Percentiles rank a stretch among this genome's conserved stretches.
Evolutionary conservation across 2,888 invertebrate species (phyloP).

Genomic region (Amitus sp.): DNA sequence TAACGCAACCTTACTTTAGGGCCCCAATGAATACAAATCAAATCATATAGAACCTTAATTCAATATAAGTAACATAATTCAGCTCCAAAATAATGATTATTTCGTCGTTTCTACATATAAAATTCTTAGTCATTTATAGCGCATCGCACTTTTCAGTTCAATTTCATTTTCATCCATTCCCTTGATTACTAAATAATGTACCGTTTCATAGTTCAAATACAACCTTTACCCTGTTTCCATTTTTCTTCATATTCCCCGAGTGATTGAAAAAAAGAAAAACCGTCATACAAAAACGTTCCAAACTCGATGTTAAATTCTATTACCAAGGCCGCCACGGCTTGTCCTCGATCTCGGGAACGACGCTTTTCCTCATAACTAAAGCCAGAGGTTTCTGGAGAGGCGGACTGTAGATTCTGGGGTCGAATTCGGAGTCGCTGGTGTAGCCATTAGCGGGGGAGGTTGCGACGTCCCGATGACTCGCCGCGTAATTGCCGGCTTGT

Average conservation of each 20-base stretch:
- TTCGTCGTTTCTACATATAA: too few species aligned
- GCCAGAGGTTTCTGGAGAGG: constrained; percentile 73
- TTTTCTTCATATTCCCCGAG: background rate
- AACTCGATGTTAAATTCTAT: constrained; percentile 30
- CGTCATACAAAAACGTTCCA: background rate
- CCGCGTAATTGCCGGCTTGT: constrained; percentile 55
- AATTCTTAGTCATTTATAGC: too few species aligned
- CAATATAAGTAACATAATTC: too few species aligned
- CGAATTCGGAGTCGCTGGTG: constrained; percentile 61
- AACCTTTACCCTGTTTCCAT: too few species aligned
- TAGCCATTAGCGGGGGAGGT: constrained; percentile 62
- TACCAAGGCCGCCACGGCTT: constrained; percentile 88
- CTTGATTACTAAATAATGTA: too few species aligned
- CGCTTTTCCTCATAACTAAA: constrained; percentile 76
- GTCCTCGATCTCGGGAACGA: constrained; percentile 71
- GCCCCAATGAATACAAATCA: too few species aligned
- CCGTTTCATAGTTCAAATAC: too few species aligned
- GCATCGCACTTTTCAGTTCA: too few species aligned
- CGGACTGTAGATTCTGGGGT: constrained; percentile 64
- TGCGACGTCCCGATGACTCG: constrained; percentile 68
- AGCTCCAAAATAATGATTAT: too few species aligned
- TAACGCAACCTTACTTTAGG: too few species aligned
- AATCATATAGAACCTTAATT: too few species aligned
- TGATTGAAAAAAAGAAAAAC: background rate
- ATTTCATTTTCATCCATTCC: too few species aligned